These are phyloP conservation scores for Drosophila hydei DNA, from an alignment of 1,140 invertebrate species.

Conservation along the genomic window DNA sequence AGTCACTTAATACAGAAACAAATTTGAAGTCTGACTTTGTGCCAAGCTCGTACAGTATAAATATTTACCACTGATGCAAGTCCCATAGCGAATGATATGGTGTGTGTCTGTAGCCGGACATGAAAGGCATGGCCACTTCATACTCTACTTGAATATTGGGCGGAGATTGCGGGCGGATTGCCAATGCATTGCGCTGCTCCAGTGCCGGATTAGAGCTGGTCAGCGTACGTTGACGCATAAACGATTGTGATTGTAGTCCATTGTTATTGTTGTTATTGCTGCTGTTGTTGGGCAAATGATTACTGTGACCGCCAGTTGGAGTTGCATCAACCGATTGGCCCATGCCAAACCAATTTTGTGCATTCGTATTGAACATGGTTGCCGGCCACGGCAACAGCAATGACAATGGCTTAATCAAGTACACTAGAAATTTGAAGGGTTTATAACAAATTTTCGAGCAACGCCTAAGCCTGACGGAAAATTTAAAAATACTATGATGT, in stretches of 20 bases:
- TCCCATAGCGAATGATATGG: conserved; percentile 84
- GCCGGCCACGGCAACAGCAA: neutral
- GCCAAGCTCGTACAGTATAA: neutral
- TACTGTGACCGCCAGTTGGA: conserved; percentile 25
- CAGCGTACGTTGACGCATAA: conserved; percentile 71
- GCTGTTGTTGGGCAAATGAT: conserved; percentile 57
- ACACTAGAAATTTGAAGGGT: conserved; percentile 9
- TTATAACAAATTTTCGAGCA: neutral
- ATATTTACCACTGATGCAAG: conserved; percentile 82
- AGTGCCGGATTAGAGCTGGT: conserved; percentile 78
- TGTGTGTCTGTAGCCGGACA: conserved; percentile 77
- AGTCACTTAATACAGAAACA: neutral
- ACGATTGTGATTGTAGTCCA: conserved; percentile 49
- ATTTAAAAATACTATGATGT: conserved; percentile 26
- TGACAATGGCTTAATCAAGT: conserved; percentile 4
- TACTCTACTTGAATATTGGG: conserved; percentile 80
- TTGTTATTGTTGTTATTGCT: conserved; percentile 33
- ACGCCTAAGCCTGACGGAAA: conserved; percentile 46
- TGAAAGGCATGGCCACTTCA: conserved; percentile 78
- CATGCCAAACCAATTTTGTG: conserved; percentile 78
- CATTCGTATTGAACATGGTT: conserved; percentile 70
- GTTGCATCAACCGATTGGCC: conserved; percentile 45
- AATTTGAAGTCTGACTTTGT: too few species aligned
- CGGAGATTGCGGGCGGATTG: conserved; percentile 56
- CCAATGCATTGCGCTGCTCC: conserved; percentile 58